phyloP scores from a whole-genome alignment of 2,888 invertebrate species.

The Cataglyphis livida region DNA sequence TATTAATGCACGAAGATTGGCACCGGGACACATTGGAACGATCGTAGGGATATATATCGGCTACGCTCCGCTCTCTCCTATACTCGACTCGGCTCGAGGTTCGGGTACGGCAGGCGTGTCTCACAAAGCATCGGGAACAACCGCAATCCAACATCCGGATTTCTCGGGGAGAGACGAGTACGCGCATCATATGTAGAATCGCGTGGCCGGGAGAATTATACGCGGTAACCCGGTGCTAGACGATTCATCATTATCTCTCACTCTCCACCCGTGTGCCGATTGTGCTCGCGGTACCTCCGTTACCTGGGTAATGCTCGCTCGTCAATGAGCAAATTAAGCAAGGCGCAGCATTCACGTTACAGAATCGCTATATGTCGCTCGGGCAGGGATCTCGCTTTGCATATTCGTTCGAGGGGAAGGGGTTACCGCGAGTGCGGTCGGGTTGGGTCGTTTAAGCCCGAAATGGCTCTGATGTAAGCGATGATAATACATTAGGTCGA shows the following conservation, averaged over 20 bases:
- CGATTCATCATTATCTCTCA: constrained; percentile 71
- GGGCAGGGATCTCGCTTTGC: constrained; percentile 36
- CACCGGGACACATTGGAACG: constrained; percentile 77
- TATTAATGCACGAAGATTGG: constrained; percentile 83
- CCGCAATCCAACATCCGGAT: constrained; percentile 68
- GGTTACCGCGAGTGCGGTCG: constrained; percentile 22
- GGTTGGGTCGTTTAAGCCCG: neutral
- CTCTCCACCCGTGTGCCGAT: constrained; percentile 33
- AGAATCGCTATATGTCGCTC: constrained; percentile 26
- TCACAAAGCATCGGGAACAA: constrained; percentile 66
- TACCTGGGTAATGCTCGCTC: constrained; percentile 68
- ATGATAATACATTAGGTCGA: constrained; percentile 32
- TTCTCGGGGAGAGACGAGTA: constrained; percentile 55
- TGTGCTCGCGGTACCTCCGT: constrained; percentile 6
- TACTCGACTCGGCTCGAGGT: constrained; percentile 34
- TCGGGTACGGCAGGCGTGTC: constrained; percentile 58
- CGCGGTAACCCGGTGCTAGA: constrained; percentile 57
- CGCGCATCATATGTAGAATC: constrained; percentile 61
- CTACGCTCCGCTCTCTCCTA: neutral
- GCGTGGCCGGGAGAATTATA: constrained; percentile 66
- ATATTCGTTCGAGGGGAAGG: constrained; percentile 34
- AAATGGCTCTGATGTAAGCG: constrained; percentile 23
- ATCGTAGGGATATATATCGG: constrained; percentile 61
- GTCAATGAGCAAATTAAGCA: constrained; percentile 74
- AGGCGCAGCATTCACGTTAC: constrained; percentile 46